Percentiles rank a stretch among this genome's conserved stretches.
Evolutionary conservation across 2,113 vertebrate species (phyloP).

Genomic region (Rhombomys opimus): DNA sequence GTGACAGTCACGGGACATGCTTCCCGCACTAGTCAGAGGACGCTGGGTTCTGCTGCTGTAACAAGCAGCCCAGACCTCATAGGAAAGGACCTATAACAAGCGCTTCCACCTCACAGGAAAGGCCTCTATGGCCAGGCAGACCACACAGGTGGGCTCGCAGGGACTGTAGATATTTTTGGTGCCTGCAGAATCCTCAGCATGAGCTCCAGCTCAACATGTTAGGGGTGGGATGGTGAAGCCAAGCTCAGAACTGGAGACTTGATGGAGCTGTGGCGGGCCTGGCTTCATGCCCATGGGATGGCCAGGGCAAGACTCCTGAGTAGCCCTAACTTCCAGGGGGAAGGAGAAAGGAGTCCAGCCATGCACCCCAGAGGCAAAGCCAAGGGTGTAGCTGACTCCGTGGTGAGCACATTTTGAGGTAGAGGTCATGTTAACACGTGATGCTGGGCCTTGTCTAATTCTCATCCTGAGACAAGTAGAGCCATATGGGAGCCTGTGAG

Average conservation of each 20-base stretch:
- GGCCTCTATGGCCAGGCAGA: too few species aligned
- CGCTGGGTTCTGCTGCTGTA: background rate
- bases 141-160: background rate
- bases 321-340: background rate
- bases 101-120: background rate
- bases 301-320: background rate
- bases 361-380: background rate
- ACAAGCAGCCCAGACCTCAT: background rate
- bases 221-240: too few species aligned
- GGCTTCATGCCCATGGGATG: fast-evolving
- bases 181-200: background rate
- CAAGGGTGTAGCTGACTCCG: background rate
- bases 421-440: fast-evolving
- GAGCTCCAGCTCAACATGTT: background rate
- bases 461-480: background rate
- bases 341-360: background rate
- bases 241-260: fast-evolving
- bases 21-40: background rate
- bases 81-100: too few species aligned
- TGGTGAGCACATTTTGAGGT: background rate
- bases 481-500: background rate
- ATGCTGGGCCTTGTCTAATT: background rate
- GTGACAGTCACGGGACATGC: background rate
- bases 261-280: fast-evolving
- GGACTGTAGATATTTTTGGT: background rate